Conservation (phyloP, 2,888 invertebrate genomes). For the Cataglyphis altisquamis region DNA sequence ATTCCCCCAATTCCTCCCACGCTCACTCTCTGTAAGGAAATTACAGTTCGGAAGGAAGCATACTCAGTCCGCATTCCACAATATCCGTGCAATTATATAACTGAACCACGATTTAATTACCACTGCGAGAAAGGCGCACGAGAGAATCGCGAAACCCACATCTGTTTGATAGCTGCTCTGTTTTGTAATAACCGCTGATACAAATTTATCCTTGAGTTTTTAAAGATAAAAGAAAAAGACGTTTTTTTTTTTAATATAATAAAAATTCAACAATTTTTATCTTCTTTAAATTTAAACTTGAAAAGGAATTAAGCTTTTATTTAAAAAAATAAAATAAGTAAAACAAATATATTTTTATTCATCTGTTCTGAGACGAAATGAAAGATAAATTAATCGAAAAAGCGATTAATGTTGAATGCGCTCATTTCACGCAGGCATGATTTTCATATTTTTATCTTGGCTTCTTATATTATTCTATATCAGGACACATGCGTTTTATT, state of each 20-base stretch:
- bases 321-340: background rate
- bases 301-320: background rate
- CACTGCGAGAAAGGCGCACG: background rate
- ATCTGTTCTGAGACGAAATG: background rate
- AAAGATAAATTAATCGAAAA: background rate
- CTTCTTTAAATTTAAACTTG: background rate
- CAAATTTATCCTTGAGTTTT: background rate
- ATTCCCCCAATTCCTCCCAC: background rate
- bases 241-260: background rate
- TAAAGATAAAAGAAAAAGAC: background rate
- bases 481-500: background rate
- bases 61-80: slow-evolving; percentile 36
- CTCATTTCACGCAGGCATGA: background rate
- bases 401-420: background rate
- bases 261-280: background rate
- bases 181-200: background rate
- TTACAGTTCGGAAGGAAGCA: slow-evolving; percentile 16
- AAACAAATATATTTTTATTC: background rate
- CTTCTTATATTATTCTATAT: background rate
- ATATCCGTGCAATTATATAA: slow-evolving; percentile 42
- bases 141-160: background rate
- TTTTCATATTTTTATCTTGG: slow-evolving; percentile 3
- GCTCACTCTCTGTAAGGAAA: slow-evolving; percentile 27
- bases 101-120: slow-evolving; percentile 49
- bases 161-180: background rate